Evolutionary conservation across 2,888 invertebrate species (phyloP), one percentile per base, ranked within the genome.

Genomic region (Eilema sororculum): DNA sequence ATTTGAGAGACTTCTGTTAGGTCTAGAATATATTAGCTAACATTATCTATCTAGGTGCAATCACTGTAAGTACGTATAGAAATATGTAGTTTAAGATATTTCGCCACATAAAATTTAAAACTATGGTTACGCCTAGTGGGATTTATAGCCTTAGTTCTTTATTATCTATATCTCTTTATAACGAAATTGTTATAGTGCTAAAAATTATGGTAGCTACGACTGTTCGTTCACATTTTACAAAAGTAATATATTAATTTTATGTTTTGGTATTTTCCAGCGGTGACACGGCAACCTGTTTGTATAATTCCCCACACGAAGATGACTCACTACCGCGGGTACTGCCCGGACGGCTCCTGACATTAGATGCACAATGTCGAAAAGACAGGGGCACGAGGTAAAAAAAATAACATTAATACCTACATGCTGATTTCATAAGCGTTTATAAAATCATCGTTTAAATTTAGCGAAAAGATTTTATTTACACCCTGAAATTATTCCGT

Each of bases 221-320:
- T 20, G 46, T 20, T 20, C 20, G 4, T 46, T 13, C 20, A 20
- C 20, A 1, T 46, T 0, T n/a, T 52, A 52, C 6, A 20, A 52
- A 41, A 52, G 46, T 6, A 46, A 52, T n/a, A 16, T 52, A 52
- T 52, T 52, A n/a, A 52, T n/a, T 52, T 8, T 52, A n/a, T 1
- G 9, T 52, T n/a, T 52, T 52, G 20, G 52, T 68, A 59, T 25
- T 33, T 96, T 96, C 69, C 92, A 99, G 99, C 90, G 99, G 99
- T 68, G 99, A 99, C 88, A 99, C 99, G 65, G 98, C 99, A 67
- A 98, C 98, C 24, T 99, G 99, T 88, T 95, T 99, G 73, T 98
- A 97, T 93, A 99, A 99, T 93, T 98, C 98, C 24, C 99, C 99
- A 0, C 98, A 99, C 89, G 98, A 99, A 92, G 98, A 99, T 88